These are phyloP conservation scores for Laticauda laticaudata DNA, from an alignment of 2,113 vertebrate species.

Conservation along the genomic window DNA sequence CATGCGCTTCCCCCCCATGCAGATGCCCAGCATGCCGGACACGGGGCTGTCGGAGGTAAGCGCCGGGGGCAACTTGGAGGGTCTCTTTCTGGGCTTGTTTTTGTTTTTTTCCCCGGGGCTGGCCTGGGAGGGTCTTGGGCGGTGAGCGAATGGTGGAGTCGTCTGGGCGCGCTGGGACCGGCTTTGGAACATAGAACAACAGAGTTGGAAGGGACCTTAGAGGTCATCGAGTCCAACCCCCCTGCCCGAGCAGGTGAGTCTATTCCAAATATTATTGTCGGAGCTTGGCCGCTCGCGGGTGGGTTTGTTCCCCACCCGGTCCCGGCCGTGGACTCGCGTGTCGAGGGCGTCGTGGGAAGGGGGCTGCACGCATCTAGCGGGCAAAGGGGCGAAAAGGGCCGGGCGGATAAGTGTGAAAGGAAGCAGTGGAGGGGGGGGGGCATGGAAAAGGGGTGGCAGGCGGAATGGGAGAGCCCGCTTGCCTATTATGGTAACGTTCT, in stretches of 20 bases:
- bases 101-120: no score
- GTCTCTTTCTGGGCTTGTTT: neutral
- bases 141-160: no score
- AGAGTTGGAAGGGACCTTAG: no score
- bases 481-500: constrained; percentile 36
- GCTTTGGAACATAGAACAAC: no score
- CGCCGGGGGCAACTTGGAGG: neutral
- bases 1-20: constrained; percentile 33
- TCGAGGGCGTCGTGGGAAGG: neutral
- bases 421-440: accelerated
- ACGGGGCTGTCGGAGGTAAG: constrained; percentile 80
- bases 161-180: no score
- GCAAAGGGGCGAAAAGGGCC: neutral
- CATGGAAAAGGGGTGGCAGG: neutral
- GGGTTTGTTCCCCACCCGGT: neutral
- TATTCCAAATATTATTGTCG: no score
- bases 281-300: neutral
- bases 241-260: no score
- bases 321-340: neutral
- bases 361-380: neutral
- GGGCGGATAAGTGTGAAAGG: neutral
- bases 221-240: no score
- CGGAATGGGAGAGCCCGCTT: neutral
- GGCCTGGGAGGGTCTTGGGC: no score
- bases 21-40: constrained; percentile 46